Percentiles rank a stretch among this genome's conserved stretches.
Conservation (phyloP, 2,113 vertebrate genomes). For the Pollimyrus isidori region DNA sequence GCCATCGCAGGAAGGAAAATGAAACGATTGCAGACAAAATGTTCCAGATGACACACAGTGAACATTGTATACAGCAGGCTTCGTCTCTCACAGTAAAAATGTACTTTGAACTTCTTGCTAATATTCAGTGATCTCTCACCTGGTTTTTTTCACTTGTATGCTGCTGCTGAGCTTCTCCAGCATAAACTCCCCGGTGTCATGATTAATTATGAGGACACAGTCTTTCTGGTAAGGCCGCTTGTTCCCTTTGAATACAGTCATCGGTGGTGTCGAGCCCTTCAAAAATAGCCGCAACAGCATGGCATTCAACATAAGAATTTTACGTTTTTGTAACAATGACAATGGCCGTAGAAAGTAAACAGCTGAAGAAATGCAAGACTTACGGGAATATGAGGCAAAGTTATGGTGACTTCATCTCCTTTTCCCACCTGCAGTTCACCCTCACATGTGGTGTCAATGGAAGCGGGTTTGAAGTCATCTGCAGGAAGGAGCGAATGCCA, state of each 20-base stretch:
- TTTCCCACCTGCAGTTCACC: conserved; percentile 95
- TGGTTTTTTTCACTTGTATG: conserved; percentile 98
- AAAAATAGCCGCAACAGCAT: conserved; percentile 19
- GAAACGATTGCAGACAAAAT: neutral
- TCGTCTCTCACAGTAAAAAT: neutral
- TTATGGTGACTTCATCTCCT: conserved; percentile 97
- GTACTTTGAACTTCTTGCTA: neutral
- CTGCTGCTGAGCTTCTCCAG: conserved; percentile 96
- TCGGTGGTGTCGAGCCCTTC: conserved; percentile 92
- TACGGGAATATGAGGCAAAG: conserved; percentile 92
- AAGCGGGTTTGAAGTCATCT: conserved; percentile 99
- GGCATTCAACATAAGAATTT: neutral
- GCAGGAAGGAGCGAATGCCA: conserved; percentile 4
- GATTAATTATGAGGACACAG: conserved; percentile 96
- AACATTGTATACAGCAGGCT: neutral
- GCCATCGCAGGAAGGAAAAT: neutral
- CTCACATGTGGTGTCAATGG: conserved; percentile 91
- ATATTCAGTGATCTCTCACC: conserved; percentile 55
- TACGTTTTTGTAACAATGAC: neutral
- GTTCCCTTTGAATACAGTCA: conserved; percentile 98
- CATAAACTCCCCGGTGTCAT: conserved; percentile 91
- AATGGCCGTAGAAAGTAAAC: neutral
- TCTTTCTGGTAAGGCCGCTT: conserved; percentile 96
- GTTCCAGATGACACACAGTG: neutral
- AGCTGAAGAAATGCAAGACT: conserved; percentile 31